These are phyloP conservation scores for Myiopsitta monachus DNA, from an alignment of 2,113 vertebrate species.

Conservation along the genomic window DNA sequence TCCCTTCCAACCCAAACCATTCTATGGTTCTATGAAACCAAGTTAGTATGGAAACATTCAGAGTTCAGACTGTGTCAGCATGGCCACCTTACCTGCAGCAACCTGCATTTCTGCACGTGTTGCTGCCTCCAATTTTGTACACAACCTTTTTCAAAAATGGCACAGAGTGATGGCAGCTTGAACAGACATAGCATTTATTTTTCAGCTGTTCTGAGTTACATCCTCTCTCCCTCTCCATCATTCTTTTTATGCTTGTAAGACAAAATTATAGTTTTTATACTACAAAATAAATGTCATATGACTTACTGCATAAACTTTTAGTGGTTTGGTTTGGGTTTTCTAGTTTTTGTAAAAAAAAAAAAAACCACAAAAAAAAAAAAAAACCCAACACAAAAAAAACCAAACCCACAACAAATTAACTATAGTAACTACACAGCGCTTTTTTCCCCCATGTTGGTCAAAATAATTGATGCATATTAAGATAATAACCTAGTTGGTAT, in stretches of 20 bases:
- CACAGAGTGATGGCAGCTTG: background rate
- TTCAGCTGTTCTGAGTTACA: background rate
- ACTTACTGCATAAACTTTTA: background rate
- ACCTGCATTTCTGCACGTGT: background rate
- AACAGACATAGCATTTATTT: fast-evolving
- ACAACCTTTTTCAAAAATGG: background rate
- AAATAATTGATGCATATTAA: conserved; percentile 30
- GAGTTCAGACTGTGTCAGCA: background rate
- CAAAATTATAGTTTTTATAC: background rate
- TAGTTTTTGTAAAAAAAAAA: background rate
- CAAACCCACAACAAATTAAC: background rate
- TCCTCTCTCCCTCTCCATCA: background rate
- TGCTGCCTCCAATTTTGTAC: background rate
- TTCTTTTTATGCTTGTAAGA: background rate
- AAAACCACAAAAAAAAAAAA: too few relatives aligned
- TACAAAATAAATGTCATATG: background rate
- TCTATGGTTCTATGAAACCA: background rate
- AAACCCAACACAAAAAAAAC: too few relatives aligned
- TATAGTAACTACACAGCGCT: background rate
- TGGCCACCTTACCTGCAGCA: background rate
- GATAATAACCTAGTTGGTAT: conserved; percentile 33
- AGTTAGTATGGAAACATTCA: background rate
- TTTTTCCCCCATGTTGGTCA: background rate
- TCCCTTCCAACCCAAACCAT: background rate
- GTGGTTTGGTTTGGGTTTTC: background rate